Evolutionary conservation across 2,888 invertebrate species (phyloP).

Genomic region (Rhodophaea formosa): DNA sequence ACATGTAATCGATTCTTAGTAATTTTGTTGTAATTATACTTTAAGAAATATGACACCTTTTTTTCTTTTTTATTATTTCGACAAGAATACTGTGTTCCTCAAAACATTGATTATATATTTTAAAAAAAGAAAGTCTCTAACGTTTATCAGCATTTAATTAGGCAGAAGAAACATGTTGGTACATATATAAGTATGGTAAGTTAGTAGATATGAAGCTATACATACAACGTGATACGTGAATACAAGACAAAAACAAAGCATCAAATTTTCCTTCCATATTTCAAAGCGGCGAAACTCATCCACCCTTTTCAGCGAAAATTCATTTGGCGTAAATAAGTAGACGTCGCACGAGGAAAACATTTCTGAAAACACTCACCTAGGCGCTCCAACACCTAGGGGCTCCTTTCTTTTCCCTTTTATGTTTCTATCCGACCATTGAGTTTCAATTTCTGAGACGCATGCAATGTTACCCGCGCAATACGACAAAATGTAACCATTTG

Average conservation of each 20-base stretch:
- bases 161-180: too few relatives aligned
- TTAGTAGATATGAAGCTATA: not conserved
- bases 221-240: too few relatives aligned
- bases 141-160: too few relatives aligned
- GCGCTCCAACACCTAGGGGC: slow-evolving; percentile 22
- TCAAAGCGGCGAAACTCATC: not conserved
- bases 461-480: slow-evolving; percentile 56
- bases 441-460: slow-evolving; percentile 62
- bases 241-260: not conserved
- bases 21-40: not conserved
- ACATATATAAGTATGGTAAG: too few relatives aligned
- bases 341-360: slow-evolving; percentile 18
- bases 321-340: slow-evolving; percentile 12
- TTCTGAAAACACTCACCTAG: slow-evolving; percentile 21
- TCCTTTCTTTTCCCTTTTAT: slow-evolving; percentile 44
- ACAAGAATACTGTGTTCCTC: too few relatives aligned
- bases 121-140: too few relatives aligned
- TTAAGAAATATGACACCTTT: not conserved
- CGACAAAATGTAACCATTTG: slow-evolving; percentile 64
- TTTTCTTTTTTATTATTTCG: not conserved
- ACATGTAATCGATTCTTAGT: not conserved
- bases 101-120: too few relatives aligned
- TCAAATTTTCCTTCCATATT: not conserved
- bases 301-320: slow-evolving; percentile 17
- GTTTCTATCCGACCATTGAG: slow-evolving; percentile 50